Conservation (phyloP, 1,140 invertebrate species). For the Heliconius congener region DNA sequence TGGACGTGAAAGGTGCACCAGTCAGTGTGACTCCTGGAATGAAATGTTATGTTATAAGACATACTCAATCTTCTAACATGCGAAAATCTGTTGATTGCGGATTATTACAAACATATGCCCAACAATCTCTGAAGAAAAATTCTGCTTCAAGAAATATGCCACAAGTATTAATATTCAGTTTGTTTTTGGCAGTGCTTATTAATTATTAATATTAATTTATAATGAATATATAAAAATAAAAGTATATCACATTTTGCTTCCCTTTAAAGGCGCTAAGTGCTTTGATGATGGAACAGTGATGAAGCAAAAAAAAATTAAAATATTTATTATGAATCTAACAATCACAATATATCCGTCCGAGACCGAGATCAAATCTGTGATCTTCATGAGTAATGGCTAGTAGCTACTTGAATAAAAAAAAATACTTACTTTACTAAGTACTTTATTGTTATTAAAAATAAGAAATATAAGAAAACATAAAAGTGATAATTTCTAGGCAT, state of each 20-base stretch:
- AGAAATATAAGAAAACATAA: not conserved
- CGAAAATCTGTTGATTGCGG: conserved; percentile 62
- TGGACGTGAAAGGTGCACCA: conserved; percentile 68
- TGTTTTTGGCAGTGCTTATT: conserved; percentile 48
- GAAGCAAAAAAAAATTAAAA: not conserved
- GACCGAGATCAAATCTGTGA: not conserved
- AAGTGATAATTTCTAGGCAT: not conserved
- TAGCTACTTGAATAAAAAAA: not conserved
- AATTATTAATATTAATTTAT: conserved; percentile 38
- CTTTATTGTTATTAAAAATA: not conserved
- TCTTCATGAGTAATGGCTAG: not conserved
- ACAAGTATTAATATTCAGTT: conserved; percentile 53
- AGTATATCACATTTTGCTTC: not conserved
- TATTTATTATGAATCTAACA: not conserved
- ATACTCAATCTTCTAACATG: conserved; percentile 57
- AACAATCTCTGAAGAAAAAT: conserved; percentile 64
- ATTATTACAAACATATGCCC: conserved; percentile 65
- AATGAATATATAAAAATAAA: not conserved
- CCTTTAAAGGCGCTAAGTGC: not conserved
- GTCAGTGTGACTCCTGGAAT: conserved; percentile 69
- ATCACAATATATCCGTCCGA: not conserved
- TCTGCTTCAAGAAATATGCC: conserved; percentile 56
- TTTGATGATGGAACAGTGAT: not conserved
- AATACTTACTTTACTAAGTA: not conserved
- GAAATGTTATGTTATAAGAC: conserved; percentile 70